Base-by-base conservation (phyloP, 1,140 invertebrate genomes). In the Brachionus angularis region DNA sequence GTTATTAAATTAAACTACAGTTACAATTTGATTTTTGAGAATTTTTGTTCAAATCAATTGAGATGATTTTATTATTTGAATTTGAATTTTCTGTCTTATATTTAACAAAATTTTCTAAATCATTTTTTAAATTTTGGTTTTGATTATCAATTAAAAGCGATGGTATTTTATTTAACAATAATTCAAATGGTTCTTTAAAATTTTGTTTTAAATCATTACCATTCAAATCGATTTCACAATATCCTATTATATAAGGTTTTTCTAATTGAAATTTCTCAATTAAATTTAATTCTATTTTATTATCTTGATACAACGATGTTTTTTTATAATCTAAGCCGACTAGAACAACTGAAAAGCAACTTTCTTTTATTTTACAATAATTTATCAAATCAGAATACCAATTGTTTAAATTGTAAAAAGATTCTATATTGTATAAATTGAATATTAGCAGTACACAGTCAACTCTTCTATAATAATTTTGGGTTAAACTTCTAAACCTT, bases 331-430 rank as follows among this genome's bases (percentile, higher is more conserved):
- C 39, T n/a, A 67, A 29, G 23, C 62, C 33, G 14, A 67, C 47
- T 33, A 67, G 42, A 33, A 67, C 62, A 47, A 67, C 47, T 31
- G 62, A 46, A 18, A 67, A 67, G 7, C 16, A 18, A 18, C 16
- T 46, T 23, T 67, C 62, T 47, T 31, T 5, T 34, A 18, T 67
- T 18, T 46, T 47, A 10, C 39, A 46, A 42, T 67, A 67, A 34
- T 34, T 67, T 23, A 67, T 31, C 14, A 67, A 47, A 29, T 67
- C 62, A 3, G 1, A n/a, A 25, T 67, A 31, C 62, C 62, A 67
- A 47, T 67, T 67, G 27, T 36, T 67, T 25, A 67, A 67, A 50
- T 67, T 67, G 10, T 33, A 16, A 36, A 67, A 46, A 7, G 62
- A 67, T 31, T 67, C 62, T 31, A 31, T 29, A 21, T 67, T 67